These are phyloP conservation scores for Abrostola triplasia DNA, from an alignment of 2,888 invertebrate genomes.

Conservation along the genomic window DNA sequence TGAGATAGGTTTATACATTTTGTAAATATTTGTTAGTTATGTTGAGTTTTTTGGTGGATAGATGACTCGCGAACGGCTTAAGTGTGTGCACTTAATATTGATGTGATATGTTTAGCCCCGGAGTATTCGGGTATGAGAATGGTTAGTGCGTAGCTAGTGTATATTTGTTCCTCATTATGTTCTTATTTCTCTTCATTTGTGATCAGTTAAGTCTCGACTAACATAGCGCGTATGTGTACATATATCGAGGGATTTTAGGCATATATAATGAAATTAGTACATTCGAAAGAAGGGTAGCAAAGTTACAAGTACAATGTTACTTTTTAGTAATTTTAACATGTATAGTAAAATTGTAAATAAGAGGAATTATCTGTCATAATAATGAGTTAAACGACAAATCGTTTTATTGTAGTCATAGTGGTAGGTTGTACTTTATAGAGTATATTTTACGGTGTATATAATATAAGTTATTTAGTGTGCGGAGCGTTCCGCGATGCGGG, in stretches of 20 bases:
- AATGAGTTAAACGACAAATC: constrained; percentile 86
- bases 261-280: constrained; percentile 77
- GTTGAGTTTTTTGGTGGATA: constrained; percentile 69
- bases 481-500: constrained; percentile 47
- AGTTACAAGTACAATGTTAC: constrained; percentile 87
- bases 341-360: constrained; percentile 87
- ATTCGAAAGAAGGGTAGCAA: constrained; percentile 82
- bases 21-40: constrained; percentile 81
- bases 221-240: constrained; percentile 79
- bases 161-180: constrained; percentile 86
- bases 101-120: constrained; percentile 81
- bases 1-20: constrained; percentile 83
- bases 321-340: constrained; percentile 83
- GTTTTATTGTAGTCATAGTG: constrained; percentile 86
- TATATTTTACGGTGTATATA: constrained; percentile 81
- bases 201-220: constrained; percentile 86
- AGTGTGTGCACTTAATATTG: constrained; percentile 72
- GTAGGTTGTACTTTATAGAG: constrained; percentile 83
- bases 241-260: constrained; percentile 71
- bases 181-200: constrained; percentile 80
- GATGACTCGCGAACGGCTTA: constrained; percentile 78
- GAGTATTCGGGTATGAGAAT: constrained; percentile 65
- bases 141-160: constrained; percentile 82
- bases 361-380: constrained; percentile 88
- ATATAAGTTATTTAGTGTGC: constrained; percentile 77